Conservation (phyloP, 2,888 invertebrate genomes). For the Theretra japonica region DNA sequence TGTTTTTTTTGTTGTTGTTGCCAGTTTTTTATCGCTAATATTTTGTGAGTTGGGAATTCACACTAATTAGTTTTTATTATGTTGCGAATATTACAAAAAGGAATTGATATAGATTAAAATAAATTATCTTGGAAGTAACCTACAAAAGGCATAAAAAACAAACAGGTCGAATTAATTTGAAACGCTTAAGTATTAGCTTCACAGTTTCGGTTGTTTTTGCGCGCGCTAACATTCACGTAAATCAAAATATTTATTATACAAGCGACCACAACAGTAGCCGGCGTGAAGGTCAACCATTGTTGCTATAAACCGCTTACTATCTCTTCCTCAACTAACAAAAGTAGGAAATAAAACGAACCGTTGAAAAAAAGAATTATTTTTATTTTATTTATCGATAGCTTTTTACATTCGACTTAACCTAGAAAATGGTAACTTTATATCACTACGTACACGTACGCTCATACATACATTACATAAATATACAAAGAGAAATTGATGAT, state of each 20-base stretch:
- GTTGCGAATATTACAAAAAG: not conserved
- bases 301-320: constrained; percentile 43
- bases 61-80: not conserved
- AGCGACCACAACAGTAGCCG: constrained; percentile 40
- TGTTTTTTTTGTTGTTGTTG: not conserved
- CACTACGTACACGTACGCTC: constrained; percentile 79
- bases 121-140: not conserved
- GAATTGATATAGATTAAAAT: constrained; percentile 3
- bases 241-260: constrained; percentile 52
- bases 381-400: constrained; percentile 68
- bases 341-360: constrained; percentile 51
- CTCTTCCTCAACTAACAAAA: constrained; percentile 40
- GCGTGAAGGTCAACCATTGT: constrained; percentile 71
- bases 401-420: constrained; percentile 79
- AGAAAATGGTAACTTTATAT: constrained; percentile 81
- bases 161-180: not conserved
- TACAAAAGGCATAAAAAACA: not conserved
- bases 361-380: constrained; percentile 46
- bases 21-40: not conserved
- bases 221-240: constrained; percentile 34
- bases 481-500: constrained; percentile 76
- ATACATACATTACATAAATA: constrained; percentile 77
- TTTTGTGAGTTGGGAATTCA: not conserved
- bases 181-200: constrained; percentile 11
- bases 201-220: constrained; percentile 15